These are phyloP conservation scores for Montipora efflorescens DNA, from an alignment of 64 coral and sea anemone species.

Conservation along the genomic window DNA sequence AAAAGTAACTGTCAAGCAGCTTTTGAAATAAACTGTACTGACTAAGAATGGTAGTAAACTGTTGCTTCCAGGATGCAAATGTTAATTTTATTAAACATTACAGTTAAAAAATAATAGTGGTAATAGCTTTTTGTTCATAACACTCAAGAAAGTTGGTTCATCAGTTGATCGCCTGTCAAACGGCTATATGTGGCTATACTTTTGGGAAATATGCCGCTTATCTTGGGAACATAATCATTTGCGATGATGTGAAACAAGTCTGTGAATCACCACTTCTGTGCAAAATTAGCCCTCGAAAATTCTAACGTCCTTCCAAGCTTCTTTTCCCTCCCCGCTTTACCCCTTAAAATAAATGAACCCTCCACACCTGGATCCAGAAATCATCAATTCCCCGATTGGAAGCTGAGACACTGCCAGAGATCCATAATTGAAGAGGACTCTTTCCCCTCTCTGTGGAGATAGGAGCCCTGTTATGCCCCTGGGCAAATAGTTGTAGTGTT, in stretches of 20 bases:
- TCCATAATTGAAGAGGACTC: conserved; percentile 20
- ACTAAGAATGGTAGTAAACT: not conserved
- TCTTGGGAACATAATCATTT: not conserved
- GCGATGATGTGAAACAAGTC: not conserved
- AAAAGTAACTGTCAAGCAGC: not conserved
- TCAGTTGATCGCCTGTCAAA: not conserved
- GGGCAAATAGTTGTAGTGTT: not conserved
- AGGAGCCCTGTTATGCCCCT: not conserved
- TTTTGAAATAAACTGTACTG: not conserved
- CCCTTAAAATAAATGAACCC: not conserved
- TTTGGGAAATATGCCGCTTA: not conserved
- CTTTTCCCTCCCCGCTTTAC: not conserved
- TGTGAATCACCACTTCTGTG: not conserved
- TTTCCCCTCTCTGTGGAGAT: conserved; percentile 6
- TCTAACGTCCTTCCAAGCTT: not conserved
- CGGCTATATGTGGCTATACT: not conserved
- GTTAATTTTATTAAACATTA: not conserved
- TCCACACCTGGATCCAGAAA: not conserved
- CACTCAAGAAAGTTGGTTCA: not conserved
- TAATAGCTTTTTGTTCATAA: not conserved
- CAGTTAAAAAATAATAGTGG: no score
- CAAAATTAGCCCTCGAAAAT: not conserved
- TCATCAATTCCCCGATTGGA: not conserved
- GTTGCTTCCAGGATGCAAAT: not conserved
- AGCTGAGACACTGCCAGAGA: conserved; percentile 6